These are phyloP conservation scores for Semotilus atromaculatus DNA, from an alignment of 2,797 vertebrate species.

Conservation along the genomic window DNA sequence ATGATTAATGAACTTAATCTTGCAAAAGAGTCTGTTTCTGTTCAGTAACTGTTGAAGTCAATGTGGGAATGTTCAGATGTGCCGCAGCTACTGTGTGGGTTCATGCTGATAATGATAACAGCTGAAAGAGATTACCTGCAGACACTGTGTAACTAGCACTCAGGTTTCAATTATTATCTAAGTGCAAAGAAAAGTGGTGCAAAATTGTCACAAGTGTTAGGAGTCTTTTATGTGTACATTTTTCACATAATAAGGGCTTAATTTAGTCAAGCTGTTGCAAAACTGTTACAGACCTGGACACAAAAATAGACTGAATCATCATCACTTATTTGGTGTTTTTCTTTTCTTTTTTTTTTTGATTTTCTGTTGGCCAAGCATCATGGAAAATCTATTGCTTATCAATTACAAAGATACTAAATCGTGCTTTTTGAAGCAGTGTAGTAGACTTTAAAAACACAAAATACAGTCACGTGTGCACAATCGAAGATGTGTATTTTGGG, in stretches of 20 bases:
- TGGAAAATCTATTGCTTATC: conserved; percentile 24
- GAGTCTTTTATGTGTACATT: conserved; percentile 39
- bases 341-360: background rate
- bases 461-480: conserved; percentile 23
- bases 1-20: background rate
- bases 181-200: conserved; percentile 47
- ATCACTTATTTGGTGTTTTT: conserved; percentile 11
- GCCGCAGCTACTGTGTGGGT: conserved; percentile 12
- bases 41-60: background rate
- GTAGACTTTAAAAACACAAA: conserved; percentile 26
- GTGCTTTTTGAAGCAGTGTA: conserved; percentile 9
- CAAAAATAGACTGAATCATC: conserved; percentile 33
- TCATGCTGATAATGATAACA: conserved; percentile 35
- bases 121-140: conserved; percentile 52
- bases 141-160: conserved; percentile 34
- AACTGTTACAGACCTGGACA: conserved; percentile 26
- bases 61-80: background rate
- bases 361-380: background rate
- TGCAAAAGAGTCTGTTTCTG: background rate
- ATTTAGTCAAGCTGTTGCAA: conserved; percentile 47
- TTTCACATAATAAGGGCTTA: conserved; percentile 26
- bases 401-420: background rate
- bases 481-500: background rate
- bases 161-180: conserved; percentile 46
- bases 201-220: conserved; percentile 45